phyloP scores from a whole-genome alignment of 2,888 invertebrate genomes.

The Meliscaeva auricollis region DNA sequence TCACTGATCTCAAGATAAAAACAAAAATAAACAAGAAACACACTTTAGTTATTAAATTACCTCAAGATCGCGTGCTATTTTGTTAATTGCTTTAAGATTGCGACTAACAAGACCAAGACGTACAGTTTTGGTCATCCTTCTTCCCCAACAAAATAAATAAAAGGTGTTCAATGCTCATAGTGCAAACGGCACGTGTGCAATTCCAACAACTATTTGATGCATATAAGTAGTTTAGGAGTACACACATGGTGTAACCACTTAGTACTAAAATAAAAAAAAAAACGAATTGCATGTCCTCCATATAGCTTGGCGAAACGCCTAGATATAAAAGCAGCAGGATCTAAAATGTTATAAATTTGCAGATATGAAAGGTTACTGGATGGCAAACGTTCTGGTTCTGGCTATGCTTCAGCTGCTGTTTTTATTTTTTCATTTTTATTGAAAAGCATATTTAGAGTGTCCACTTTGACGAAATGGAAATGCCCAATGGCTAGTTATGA shows the following conservation, averaged over 20 bases:
- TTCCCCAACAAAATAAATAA: background rate
- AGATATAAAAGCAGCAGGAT: conserved; percentile 5
- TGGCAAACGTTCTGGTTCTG: conserved; percentile 15
- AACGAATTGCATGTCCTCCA: conserved; percentile 24
- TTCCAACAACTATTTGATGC: conserved; percentile 45
- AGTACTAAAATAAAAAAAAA: conserved; percentile 15
- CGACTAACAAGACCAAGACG: conserved; percentile 24
- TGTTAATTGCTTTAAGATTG: conserved; percentile 52
- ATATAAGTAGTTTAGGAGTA: conserved; percentile 51
- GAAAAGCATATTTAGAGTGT: conserved; percentile 3
- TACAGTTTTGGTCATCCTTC: background rate
- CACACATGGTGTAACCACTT: conserved; percentile 67
- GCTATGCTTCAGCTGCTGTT: conserved; percentile 56
- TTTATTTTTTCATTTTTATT: background rate
- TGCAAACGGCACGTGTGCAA: conserved; percentile 58
- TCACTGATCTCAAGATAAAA: conserved; percentile 2
- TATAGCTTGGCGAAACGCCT: too few relatives aligned
- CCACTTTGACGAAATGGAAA: conserved; percentile 40
- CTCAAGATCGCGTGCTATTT: conserved; percentile 64
- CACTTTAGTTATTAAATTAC: conserved; percentile 16
- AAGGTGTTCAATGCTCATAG: background rate
- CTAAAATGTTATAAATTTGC: conserved; percentile 59
- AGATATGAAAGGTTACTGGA: conserved; percentile 30
- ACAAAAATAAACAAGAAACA: background rate
- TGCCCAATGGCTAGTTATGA: conserved; percentile 50